phyloP scores from a whole-genome alignment of 2,113 vertebrate genomes.

The Marcusenius ussheri region DNA sequence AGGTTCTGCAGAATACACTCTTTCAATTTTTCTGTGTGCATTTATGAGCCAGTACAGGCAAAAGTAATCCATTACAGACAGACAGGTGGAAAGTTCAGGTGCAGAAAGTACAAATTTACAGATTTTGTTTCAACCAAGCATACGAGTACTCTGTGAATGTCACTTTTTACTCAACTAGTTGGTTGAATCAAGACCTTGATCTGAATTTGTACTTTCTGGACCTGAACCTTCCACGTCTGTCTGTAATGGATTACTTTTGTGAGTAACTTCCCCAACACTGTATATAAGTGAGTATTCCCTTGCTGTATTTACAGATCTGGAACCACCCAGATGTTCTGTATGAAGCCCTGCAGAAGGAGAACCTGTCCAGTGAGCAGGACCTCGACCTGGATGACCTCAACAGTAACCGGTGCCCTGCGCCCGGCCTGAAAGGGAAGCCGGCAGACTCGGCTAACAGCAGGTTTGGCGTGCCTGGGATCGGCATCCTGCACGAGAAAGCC shows the following conservation, averaged over 20 bases:
- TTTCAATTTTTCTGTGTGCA: neutral
- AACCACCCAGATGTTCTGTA: constrained; percentile 96
- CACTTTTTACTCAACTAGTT: neutral
- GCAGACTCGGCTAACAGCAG: constrained; percentile 79
- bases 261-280: neutral
- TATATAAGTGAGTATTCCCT: neutral
- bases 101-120: no score
- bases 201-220: neutral
- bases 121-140: neutral
- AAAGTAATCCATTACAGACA: neutral
- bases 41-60: neutral
- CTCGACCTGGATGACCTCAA: constrained; percentile 90
- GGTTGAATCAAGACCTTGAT: neutral
- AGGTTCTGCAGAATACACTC: neutral
- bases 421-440: constrained; percentile 76
- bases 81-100: neutral
- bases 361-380: constrained; percentile 87
- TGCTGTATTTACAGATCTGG: constrained; percentile 76
- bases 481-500: constrained; percentile 80
- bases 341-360: constrained; percentile 93
- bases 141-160: neutral
- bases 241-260: neutral
- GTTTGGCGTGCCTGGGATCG: constrained; percentile 62
- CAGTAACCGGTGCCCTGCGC: constrained; percentile 69
- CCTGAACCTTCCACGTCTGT: neutral